A percentile compares a stretch with the other conserved stretches of the same genome.
phyloP scores from a whole-genome alignment of 2,797 vertebrate species.

The Dryobates pubescens region DNA sequence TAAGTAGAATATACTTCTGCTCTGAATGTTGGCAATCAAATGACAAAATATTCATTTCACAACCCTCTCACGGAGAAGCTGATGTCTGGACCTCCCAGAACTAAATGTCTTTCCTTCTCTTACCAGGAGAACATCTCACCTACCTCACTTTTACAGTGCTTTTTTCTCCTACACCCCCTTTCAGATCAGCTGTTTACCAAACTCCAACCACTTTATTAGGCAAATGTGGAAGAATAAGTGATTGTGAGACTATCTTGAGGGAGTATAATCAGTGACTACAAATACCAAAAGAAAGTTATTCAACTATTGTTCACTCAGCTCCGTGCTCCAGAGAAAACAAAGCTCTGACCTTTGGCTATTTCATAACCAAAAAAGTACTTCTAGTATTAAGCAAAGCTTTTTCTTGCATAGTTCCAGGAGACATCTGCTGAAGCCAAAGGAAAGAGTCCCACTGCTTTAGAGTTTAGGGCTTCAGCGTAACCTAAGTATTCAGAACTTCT shows the following conservation, averaged over 20 bases:
- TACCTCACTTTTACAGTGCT: not conserved
- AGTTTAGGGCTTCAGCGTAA: not conserved
- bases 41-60: not conserved
- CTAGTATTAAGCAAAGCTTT: not conserved
- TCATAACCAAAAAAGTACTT: not conserved
- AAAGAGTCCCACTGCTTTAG: not conserved
- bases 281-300: conserved; percentile 1
- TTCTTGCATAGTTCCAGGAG: not conserved
- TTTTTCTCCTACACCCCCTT: not conserved
- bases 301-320: conserved; percentile 25
- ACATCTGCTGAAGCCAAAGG: not conserved
- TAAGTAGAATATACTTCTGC: not conserved
- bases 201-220: not conserved
- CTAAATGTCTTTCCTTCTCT: not conserved
- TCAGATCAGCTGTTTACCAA: not conserved
- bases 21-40: not conserved
- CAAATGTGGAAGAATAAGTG: not conserved
- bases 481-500: not conserved
- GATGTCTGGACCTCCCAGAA: not conserved
- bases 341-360: not conserved
- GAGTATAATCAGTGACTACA: not conserved
- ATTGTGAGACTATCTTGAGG: not conserved
- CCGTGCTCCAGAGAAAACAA: not conserved
- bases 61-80: not conserved
- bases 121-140: not conserved